These are phyloP conservation scores for Nannospalax galili DNA, from an alignment of 2,113 vertebrate genomes.

Conservation along the genomic window DNA sequence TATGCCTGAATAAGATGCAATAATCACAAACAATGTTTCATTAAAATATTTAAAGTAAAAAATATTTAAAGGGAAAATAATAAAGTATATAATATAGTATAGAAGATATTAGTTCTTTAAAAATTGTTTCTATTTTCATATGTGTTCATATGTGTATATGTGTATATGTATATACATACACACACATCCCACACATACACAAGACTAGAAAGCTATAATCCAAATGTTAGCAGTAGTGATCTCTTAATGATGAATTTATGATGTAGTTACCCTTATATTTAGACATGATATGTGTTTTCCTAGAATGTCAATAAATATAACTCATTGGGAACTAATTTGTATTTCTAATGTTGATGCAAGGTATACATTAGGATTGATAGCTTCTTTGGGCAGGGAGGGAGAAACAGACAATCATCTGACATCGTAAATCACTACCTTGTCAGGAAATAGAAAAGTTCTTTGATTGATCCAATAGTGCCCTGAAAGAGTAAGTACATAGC, in stretches of 20 bases:
- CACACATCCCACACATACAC: background rate
- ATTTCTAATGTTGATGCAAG: background rate
- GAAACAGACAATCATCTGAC: background rate
- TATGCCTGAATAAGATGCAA: background rate
- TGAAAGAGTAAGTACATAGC: background rate
- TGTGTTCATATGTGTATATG: background rate
- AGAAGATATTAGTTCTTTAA: background rate
- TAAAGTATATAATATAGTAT: background rate
- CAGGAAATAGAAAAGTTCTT: conserved; percentile 5
- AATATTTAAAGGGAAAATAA: background rate
- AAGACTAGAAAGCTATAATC: background rate
- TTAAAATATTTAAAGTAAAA: background rate
- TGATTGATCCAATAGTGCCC: background rate
- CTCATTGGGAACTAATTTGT: background rate
- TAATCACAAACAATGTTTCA: background rate
- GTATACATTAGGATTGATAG: background rate
- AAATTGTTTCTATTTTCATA: background rate
- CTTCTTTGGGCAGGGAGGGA: background rate
- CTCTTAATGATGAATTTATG: background rate
- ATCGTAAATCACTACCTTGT: background rate
- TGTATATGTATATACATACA: background rate
- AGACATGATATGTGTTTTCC: background rate
- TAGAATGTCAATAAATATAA: background rate
- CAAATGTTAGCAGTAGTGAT: background rate
- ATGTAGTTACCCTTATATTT: background rate